Evolutionary conservation across 2,797 vertebrate species (phyloP), one percentile per base, ranked within the genome.

Genomic region (Anguilla marmorata): DNA sequence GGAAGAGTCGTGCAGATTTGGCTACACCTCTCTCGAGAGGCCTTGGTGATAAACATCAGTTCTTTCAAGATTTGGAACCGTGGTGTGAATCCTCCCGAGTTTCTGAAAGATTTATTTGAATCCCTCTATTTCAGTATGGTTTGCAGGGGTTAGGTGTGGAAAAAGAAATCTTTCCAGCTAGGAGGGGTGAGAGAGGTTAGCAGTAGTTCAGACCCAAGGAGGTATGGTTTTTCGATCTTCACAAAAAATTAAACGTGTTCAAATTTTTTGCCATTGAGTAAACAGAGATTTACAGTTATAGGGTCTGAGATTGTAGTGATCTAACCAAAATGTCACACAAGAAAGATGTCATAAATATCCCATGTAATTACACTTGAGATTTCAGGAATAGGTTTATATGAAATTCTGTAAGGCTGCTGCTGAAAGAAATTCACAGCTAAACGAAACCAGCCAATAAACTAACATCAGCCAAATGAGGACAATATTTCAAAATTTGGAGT

Each of bases 361-460:
- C 90, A 91, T 93, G 92, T 92, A 92, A 87, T 90, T 88, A 88
- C 88, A 87, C 93, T 89, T 91, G 90, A 87, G 85, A 69, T 89
- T 87, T 33, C 37, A 86, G 91, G 92, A 87, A 86, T 92, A 92
- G 92, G 91, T 0, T 19, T 69, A 54, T 11, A 24, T 66, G 63
- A 66, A 66, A 66, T 1, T 50, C 83, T 84, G 7, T 45, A 52
- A 27, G 88, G 93, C 90, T 85, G 89, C 85, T 87, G 88, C 90
- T 85, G 89, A 90, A 92, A 91, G 90, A 86, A 88, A 90, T 88
- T 82, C 87, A 86, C 69, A 63, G 89, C 30, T 9, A 63, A 90
- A 89, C 90, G 86, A 63, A 89, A 82, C 88, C 87, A 82, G 54
- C 74, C 33, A 56, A 56, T 60, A 87, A 58, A 86, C 84, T n/a